A percentile compares a stretch with the other conserved stretches of the same genome.
phyloP scores from a whole-genome alignment of 2,113 vertebrate species.

The Theristicus caerulescens region DNA sequence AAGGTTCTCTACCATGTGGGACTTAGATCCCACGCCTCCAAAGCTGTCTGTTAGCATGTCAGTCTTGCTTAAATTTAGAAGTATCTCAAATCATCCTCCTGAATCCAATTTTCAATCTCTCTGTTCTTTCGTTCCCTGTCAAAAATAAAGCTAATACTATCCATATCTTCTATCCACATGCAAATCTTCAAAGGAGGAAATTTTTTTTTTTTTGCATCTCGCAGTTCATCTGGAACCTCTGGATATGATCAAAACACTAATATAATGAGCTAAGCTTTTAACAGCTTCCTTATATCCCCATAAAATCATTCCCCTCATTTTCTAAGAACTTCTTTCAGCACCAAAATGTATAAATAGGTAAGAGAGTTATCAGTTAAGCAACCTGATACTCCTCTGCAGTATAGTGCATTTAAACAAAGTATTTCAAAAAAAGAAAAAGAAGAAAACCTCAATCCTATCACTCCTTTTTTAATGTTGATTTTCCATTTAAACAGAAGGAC shows the following conservation, averaged over 20 bases:
- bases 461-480: neutral
- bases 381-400: neutral
- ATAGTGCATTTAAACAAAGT: neutral
- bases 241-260: neutral
- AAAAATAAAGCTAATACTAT: neutral
- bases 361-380: neutral
- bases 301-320: neutral
- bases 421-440: neutral
- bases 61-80: conserved; percentile 22
- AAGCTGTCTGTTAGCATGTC: neutral
- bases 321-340: neutral
- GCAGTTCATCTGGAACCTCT: neutral
- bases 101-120: neutral
- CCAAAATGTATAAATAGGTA: neutral
- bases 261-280: neutral
- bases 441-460: neutral
- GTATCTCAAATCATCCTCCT: neutral
- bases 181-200: neutral
- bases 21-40: neutral
- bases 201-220: neutral
- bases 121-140: neutral
- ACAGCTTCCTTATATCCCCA: neutral
- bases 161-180: neutral
- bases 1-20: neutral
- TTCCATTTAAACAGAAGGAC: neutral